phyloP scores from a whole-genome alignment of 2,888 invertebrate species.

The Drosophila acutilabella region DNA sequence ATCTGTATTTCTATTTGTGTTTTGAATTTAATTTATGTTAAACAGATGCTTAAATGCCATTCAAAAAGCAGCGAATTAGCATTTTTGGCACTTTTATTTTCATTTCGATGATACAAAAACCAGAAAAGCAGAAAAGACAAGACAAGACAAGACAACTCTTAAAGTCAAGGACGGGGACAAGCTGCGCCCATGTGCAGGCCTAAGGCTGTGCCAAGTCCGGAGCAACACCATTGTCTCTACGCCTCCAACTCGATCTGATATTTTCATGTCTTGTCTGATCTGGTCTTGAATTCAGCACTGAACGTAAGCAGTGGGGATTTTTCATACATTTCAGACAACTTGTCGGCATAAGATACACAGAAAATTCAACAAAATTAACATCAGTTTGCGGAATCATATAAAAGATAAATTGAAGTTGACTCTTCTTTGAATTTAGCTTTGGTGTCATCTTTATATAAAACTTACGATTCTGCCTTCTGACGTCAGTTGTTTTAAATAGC shows the following conservation, averaged over 20 bases:
- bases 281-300: slow-evolving; percentile 37
- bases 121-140: slow-evolving; percentile 39
- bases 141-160: slow-evolving; percentile 43
- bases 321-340: slow-evolving; percentile 32
- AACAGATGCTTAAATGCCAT: slow-evolving; percentile 50
- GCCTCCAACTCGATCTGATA: slow-evolving; percentile 7
- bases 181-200: slow-evolving; percentile 59
- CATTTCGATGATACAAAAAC: slow-evolving; percentile 34
- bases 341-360: slow-evolving; percentile 14
- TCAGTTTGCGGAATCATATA: slow-evolving; percentile 14
- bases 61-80: slow-evolving; percentile 46
- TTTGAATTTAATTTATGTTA: slow-evolving; percentile 67
- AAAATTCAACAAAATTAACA: slow-evolving; percentile 20
- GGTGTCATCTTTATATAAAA: not conserved
- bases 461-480: slow-evolving; percentile 3
- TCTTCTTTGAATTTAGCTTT: not conserved
- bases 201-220: slow-evolving; percentile 69
- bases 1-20: not conserved
- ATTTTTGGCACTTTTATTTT: slow-evolving; percentile 75
- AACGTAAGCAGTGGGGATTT: slow-evolving; percentile 32
- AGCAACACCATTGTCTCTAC: slow-evolving; percentile 61
- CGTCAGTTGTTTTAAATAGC: slow-evolving; percentile 3
- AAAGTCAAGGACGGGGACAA: slow-evolving; percentile 74
- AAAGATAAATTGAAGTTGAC: slow-evolving; percentile 2
- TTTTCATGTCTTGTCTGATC: slow-evolving; percentile 24